Evolutionary conservation across 2,888 invertebrate genomes (phyloP).

Genomic region (Heliconius sara): DNA sequence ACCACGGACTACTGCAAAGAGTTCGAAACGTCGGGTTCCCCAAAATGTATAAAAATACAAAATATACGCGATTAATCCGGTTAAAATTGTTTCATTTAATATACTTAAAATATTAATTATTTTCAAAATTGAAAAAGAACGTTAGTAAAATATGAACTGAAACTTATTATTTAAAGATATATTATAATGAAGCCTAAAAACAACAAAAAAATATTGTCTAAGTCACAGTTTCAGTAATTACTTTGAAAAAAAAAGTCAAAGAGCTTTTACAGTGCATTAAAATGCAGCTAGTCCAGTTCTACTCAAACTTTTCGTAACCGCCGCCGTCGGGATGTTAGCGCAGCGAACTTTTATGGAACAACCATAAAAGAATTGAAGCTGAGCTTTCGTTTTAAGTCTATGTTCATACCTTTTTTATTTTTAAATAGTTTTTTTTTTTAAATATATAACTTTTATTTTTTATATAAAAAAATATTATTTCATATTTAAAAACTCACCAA

Average conservation of each 20-base stretch:
- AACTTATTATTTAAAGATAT: neutral
- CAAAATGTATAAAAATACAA: no score
- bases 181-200: neutral
- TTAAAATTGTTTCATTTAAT: no score
- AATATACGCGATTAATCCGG: no score
- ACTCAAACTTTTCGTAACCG: constrained; percentile 26
- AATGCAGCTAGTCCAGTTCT: constrained; percentile 19
- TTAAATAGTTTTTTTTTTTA: neutral
- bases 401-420: neutral
- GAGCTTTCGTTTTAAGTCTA: neutral
- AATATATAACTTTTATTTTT: neutral
- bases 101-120: no score
- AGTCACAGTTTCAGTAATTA: constrained; percentile 9
- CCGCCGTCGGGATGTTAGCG: constrained; percentile 32
- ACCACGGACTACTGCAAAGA: no score
- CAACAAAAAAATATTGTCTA: neutral
- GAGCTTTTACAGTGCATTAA: constrained; percentile 21
- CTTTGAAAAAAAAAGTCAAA: constrained; percentile 15
- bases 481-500: constrained; percentile 67
- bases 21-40: no score
- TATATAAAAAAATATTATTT: neutral
- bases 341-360: constrained; percentile 27
- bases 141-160: no score
- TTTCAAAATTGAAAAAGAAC: no score
- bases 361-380: constrained; percentile 26